Evolutionary conservation across 2,797 vertebrate species (phyloP).

Genomic region (Oreochromis mossambicus): DNA sequence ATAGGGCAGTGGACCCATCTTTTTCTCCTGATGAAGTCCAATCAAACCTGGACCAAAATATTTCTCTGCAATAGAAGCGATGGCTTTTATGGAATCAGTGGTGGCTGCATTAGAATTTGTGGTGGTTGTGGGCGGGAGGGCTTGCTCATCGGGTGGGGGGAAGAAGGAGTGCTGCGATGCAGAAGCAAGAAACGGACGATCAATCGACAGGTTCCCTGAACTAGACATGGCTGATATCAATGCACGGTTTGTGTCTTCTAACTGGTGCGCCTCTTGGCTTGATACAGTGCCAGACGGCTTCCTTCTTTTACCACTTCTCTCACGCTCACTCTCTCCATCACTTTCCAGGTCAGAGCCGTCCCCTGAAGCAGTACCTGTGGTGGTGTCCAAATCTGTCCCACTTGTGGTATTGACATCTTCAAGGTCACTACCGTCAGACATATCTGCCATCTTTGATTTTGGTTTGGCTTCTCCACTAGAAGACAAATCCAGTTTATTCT

Average conservation of each 20-base stretch:
- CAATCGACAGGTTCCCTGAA: slow-evolving; percentile 73
- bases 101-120: slow-evolving; percentile 76
- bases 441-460: slow-evolving; percentile 87
- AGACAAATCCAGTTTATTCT: slow-evolving; percentile 79
- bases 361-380: slow-evolving; percentile 92
- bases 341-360: slow-evolving; percentile 88
- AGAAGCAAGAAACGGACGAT: slow-evolving; percentile 86
- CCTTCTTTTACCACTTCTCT: slow-evolving; percentile 75
- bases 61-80: slow-evolving; percentile 97
- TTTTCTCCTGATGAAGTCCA: slow-evolving; percentile 96
- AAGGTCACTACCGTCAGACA: slow-evolving; percentile 94
- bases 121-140: slow-evolving; percentile 77
- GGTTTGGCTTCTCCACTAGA: slow-evolving; percentile 80
- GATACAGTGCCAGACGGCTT: slow-evolving; percentile 67
- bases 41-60: slow-evolving; percentile 97
- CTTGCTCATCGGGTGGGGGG: slow-evolving; percentile 92
- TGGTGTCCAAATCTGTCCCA: slow-evolving; percentile 95
- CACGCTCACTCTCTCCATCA: slow-evolving; percentile 89
- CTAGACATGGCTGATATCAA: slow-evolving; percentile 75
- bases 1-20: slow-evolving; percentile 91
- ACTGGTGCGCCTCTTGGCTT: slow-evolving; percentile 73
- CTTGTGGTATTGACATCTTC: slow-evolving; percentile 97
- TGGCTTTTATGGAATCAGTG: slow-evolving; percentile 98
- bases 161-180: slow-evolving; percentile 90
- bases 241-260: slow-evolving; percentile 77